phyloP scores from a whole-genome alignment of 2,888 invertebrate species.

The Oxystoma pomonae region DNA sequence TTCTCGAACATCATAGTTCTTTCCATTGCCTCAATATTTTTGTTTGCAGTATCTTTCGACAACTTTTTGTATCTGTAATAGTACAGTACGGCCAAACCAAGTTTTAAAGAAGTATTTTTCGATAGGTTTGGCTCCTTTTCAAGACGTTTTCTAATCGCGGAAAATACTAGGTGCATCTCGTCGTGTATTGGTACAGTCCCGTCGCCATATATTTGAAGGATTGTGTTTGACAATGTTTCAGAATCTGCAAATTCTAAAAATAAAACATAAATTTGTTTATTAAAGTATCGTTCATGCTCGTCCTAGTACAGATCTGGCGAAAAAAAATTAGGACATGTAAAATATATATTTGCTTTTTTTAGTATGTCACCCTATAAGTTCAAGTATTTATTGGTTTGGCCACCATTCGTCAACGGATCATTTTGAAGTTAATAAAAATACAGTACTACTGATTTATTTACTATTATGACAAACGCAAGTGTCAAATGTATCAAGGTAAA shows the following conservation, averaged over 20 bases:
- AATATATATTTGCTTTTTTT: no score
- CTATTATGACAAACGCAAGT: no score
- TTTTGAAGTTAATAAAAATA: no score
- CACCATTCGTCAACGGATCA: no score
- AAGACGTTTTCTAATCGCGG: not conserved
- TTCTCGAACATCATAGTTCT: not conserved
- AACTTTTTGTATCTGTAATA: constrained; percentile 30
- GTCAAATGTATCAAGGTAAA: no score
- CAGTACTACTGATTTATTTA: no score
- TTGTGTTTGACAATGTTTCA: not conserved
- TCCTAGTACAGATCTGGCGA: no score
- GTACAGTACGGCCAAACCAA: constrained; percentile 32
- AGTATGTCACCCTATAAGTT: no score
- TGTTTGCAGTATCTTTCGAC: constrained; percentile 24
- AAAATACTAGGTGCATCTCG: not conserved
- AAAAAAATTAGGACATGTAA: no score
- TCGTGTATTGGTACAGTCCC: not conserved
- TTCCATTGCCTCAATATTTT: constrained; percentile 34
- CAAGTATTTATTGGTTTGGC: no score
- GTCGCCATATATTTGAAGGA: not conserved
- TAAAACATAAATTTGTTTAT: no score
- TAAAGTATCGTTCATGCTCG: no score
- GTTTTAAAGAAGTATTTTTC: not conserved
- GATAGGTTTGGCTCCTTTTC: not conserved
- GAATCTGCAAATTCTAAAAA: not conserved